Conservation (phyloP, 2,888 invertebrate genomes). For the Gryllus longicercus region DNA sequence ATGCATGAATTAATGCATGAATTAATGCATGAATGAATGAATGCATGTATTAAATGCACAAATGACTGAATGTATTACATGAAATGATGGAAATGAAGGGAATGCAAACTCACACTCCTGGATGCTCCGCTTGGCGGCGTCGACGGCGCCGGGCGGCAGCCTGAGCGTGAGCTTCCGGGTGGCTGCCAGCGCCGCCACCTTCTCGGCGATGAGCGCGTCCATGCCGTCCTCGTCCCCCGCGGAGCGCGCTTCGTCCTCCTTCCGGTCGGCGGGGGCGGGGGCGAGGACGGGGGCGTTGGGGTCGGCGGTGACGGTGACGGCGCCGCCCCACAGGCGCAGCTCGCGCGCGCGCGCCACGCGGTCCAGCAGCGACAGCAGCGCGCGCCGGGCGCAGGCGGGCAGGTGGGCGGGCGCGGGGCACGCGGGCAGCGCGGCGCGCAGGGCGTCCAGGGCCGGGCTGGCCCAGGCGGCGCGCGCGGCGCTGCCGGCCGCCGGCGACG, state of each 20-base stretch:
- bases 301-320: not conserved
- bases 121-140: slow-evolving; percentile 26
- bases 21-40: too few relatives aligned
- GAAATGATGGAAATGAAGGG: too few relatives aligned
- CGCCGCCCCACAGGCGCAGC: not conserved
- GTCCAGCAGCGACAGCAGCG: not conserved
- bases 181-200: not conserved
- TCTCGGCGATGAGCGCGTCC: not conserved
- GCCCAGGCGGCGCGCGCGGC: not conserved
- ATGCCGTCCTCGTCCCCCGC: not conserved
- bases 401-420: not conserved
- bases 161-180: not conserved
- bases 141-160: not conserved
- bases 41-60: too few relatives aligned
- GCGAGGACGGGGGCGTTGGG: not conserved
- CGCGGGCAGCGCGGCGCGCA: too few relatives aligned
- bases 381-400: not conserved
- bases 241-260: not conserved
- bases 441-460: not conserved
- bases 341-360: not conserved
- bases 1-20: too few relatives aligned
- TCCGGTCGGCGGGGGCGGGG: not conserved
- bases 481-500: not conserved
- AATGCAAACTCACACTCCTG: slow-evolving; percentile 42
- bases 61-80: too few relatives aligned